Evolutionary conservation across 2,888 invertebrate species (phyloP).

Genomic region (Tiliacea aurago): DNA sequence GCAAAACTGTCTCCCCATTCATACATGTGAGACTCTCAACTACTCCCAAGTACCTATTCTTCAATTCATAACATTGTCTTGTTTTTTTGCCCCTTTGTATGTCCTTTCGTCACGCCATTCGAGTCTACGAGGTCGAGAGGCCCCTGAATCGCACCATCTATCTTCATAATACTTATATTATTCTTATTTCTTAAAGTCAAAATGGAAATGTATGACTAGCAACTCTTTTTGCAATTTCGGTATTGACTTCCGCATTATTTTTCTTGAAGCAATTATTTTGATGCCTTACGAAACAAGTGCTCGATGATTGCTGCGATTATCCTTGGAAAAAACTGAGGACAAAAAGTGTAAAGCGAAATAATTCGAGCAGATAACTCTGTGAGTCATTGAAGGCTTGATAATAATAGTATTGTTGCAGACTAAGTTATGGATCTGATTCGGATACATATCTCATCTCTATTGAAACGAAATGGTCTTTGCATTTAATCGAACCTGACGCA

Average conservation of each 20-base stretch:
- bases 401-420: constrained; percentile 73
- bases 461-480: constrained; percentile 69
- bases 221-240: constrained; percentile 55
- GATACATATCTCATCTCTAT: constrained; percentile 69
- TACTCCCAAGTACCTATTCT: constrained; percentile 66
- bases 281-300: constrained; percentile 66
- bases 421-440: constrained; percentile 69
- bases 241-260: constrained; percentile 69
- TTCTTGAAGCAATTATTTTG: constrained; percentile 63
- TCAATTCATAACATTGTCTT: constrained; percentile 68
- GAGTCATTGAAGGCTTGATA: constrained; percentile 75
- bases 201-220: constrained; percentile 62
- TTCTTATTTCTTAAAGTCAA: constrained; percentile 57
- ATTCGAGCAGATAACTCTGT: constrained; percentile 79
- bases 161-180: constrained; percentile 63
- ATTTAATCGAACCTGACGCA: constrained; percentile 65
- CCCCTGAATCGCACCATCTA: constrained; percentile 70
- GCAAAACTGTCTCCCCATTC: constrained; percentile 69
- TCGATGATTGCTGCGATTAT: constrained; percentile 71
- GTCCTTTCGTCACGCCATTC: constrained; percentile 79
- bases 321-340: constrained; percentile 67
- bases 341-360: constrained; percentile 77
- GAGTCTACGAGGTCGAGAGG: constrained; percentile 78
- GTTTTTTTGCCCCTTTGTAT: constrained; percentile 72
- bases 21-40: constrained; percentile 62